Conservation (phyloP, 53 echinoderm and acorn worm genomes). For the Actinopyga echinites region DNA sequence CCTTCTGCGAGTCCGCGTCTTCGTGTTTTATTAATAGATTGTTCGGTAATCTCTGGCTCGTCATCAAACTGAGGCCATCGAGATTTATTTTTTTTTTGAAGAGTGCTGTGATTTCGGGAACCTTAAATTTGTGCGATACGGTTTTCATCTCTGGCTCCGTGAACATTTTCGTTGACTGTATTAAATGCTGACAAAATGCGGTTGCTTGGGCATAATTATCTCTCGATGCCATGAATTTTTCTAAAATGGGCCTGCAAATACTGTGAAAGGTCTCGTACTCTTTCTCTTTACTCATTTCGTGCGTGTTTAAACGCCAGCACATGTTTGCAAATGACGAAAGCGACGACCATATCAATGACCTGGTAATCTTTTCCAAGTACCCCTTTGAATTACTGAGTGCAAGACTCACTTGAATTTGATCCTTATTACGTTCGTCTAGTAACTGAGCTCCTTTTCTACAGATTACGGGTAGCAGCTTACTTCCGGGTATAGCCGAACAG, state of each 20-base stretch:
- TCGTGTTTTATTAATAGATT: no score
- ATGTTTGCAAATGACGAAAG: background rate
- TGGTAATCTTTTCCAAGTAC: background rate
- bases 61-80: background rate
- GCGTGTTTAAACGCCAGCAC: background rate
- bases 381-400: background rate
- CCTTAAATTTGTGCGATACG: slow-evolving; percentile 2
- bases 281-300: background rate
- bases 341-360: background rate
- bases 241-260: background rate
- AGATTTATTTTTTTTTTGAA: background rate
- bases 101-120: background rate
- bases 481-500: slow-evolving; percentile 24
- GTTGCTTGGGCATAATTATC: slow-evolving; percentile 4
- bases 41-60: no score
- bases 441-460: background rate
- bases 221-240: background rate
- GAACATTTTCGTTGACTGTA: background rate
- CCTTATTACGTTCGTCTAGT: background rate
- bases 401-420: background rate
- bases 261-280: background rate
- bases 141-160: background rate
- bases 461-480: background rate
- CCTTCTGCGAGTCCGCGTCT: no score
- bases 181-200: background rate